Evolutionary conservation across 2,888 invertebrate species (phyloP).

Genomic region (Criorhina ranunculi): DNA sequence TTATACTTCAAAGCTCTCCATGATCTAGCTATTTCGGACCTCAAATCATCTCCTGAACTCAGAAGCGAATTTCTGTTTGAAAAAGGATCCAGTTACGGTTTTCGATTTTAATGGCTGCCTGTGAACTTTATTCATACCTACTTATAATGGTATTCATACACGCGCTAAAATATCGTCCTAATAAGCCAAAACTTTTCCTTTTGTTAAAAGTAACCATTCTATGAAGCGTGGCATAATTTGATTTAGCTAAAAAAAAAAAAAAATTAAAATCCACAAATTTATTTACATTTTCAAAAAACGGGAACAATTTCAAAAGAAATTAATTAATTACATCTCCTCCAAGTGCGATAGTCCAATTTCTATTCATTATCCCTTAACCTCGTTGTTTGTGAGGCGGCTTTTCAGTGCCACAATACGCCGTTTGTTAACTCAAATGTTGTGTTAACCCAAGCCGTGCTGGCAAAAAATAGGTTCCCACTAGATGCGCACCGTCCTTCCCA

Average conservation of each 20-base stretch:
- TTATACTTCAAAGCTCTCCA: too few species aligned
- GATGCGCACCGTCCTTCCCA: neutral
- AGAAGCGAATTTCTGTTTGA: too few species aligned
- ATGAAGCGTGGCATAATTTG: conserved; percentile 1
- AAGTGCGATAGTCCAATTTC: conserved; percentile 46
- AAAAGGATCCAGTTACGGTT: too few species aligned
- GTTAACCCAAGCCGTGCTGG: neutral
- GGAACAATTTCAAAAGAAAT: conserved; percentile 27
- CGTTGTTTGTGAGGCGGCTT: conserved; percentile 19
- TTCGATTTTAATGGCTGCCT: too few species aligned
- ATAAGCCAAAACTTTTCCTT: neutral
- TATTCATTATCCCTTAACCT: conserved; percentile 41
- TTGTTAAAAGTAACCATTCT: neutral
- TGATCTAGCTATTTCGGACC: too few species aligned
- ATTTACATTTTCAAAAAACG: conserved; percentile 1
- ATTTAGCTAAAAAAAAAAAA: conserved; percentile 4
- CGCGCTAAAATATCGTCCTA: too few species aligned
- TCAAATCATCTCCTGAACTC: too few species aligned
- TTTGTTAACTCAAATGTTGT: conserved; percentile 33
- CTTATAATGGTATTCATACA: too few species aligned
- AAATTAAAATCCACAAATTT: neutral
- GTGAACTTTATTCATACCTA: too few species aligned
- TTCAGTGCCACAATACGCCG: conserved; percentile 23
- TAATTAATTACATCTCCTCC: conserved; percentile 27
- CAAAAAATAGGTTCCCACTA: neutral